Evolutionary conservation across 2,113 vertebrate species (phyloP), one percentile per base, ranked within the genome.

Genomic region (Gymnarchus niloticus): DNA sequence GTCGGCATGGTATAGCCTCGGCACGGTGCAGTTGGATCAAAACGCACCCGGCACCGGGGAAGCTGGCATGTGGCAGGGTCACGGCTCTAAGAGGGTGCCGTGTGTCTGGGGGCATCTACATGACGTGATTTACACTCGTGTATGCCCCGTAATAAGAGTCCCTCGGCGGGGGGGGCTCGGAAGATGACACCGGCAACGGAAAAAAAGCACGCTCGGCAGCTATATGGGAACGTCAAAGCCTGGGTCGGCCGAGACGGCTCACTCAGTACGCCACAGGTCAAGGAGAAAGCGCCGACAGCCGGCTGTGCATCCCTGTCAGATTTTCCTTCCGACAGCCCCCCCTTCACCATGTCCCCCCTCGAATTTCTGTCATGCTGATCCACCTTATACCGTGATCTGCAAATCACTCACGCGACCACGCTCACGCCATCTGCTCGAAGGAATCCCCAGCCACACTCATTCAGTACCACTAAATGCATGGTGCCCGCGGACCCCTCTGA

Each of bases 371-470:
- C 56, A n/a, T 54, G 33, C 52, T 83, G 41, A 59, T 83, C 52
- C 82, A 10, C 82, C 82, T 56, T 21, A 56, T 46, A 56, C 54
- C 6, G 54, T 28, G 21, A 83, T 56, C 81, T 56, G 44, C 52
- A 81, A 37, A 83, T 57, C 54, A 83, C 84, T 85, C 84, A 41
- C 76, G 73, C 23, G 52, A 37, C 19, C 3, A 51, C 52, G 49
- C 54, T 57, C 52, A 7, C 76, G 41, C 84, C 73, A 80, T 57
- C 84, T 85, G 84, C 69, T 44, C 41, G 28, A 8, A 41, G 52
- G 52, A 12, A 41, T 56, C 54, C 69, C 41, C 37, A n/a, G 52
- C 33, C 25, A 28, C 76, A 23, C 52, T 19, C 7, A 25, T 46
- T n/a, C 33, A 56, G 52, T 21, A 56, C 37, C 56, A 59, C 82